Base-by-base conservation (phyloP, 2,888 invertebrate species). In the Tachystola acroxantha region DNA sequence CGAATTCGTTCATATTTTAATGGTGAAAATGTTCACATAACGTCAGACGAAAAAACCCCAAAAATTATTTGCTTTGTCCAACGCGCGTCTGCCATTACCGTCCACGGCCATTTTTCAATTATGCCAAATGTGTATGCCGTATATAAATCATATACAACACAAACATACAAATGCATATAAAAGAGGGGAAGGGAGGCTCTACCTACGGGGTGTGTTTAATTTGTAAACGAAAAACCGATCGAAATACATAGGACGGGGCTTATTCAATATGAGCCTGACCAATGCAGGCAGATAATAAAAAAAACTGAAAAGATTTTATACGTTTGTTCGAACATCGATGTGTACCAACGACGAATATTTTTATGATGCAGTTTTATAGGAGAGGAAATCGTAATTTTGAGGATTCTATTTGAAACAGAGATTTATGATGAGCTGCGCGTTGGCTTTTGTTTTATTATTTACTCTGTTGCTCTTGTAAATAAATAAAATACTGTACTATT, bases 51-150 rank as follows among this genome's bases (percentile, higher is more conserved):
- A 32, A 1, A 7, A 4, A 13, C 12, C 26, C 19, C n/a, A 27
- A 27, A 27, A 27, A 71, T 74, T 73, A 79, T 76, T 75, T 67
- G 70, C 69, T 67, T 63, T 73, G 78, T 66, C 66, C 71, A 47
- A 46, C 64, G 51, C 39, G 57, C 54, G 55, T 42, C 53, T 54
- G 62, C 64, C 62, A 76, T 81, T 81, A 76, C 59, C 52, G 57
- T 43, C 36, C 60, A 48, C 58, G 56, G 79, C 79, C 80, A 81
- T 85, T 84, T 86, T 86, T 84, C 85, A 86, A 85, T 86, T 84
- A 84, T 78, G 66, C 77, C 75, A 81, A 85, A 84, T 85, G 84
- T 79, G 69, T 73, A 69, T 70, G 69, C 57, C 69, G 67, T 64
- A 57, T 60, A 78, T 84, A 82, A 82, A 84, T 84, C 81, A 81